These are phyloP conservation scores for Aegithalos caudatus DNA, from an alignment of 2,113 vertebrate species.

Conservation along the genomic window DNA sequence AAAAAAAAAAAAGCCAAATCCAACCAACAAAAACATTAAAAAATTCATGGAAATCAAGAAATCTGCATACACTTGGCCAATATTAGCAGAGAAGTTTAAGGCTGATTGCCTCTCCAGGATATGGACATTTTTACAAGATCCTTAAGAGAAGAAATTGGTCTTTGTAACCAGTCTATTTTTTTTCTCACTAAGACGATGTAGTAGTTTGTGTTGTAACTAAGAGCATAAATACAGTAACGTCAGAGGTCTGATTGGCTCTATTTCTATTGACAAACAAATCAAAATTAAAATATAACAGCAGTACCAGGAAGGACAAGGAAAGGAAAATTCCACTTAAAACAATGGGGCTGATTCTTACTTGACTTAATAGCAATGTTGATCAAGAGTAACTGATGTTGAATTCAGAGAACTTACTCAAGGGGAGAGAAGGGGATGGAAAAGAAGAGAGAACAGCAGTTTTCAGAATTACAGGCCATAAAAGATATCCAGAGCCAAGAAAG, in stretches of 20 bases:
- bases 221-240: background rate
- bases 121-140: background rate
- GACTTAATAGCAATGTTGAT: background rate
- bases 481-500: background rate
- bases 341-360: background rate
- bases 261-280: background rate
- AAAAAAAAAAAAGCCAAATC: background rate
- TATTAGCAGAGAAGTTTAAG: background rate
- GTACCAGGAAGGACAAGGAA: background rate
- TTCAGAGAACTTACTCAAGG: background rate
- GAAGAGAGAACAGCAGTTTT: background rate
- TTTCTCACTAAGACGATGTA: background rate
- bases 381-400: background rate
- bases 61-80: background rate
- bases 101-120: background rate
- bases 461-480: background rate
- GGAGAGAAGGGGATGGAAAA: background rate
- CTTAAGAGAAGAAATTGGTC: background rate
- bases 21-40: background rate
- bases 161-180: background rate
- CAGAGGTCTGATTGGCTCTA: background rate
- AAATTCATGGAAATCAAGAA: background rate
- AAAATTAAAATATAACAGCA: background rate
- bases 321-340: conserved; percentile 18
- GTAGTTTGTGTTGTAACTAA: background rate